Percentiles rank a stretch among this genome's conserved stretches.
Conservation (phyloP, 2,113 vertebrate genomes). For the Acrocephalus arundinaceus region DNA sequence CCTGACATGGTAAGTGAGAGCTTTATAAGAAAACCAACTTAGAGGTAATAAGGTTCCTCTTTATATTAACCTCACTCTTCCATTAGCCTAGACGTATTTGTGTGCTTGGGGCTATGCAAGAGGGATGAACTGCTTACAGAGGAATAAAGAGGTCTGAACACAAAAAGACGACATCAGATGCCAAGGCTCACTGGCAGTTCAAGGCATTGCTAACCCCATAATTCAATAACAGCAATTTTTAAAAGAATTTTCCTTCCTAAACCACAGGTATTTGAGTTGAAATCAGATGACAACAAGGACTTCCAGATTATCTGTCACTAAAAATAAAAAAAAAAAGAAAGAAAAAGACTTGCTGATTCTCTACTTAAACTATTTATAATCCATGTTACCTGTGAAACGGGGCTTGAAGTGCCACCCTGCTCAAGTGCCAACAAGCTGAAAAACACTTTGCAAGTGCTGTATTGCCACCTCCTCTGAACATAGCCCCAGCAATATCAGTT, state of each 20-base stretch:
- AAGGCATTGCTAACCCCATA: background rate
- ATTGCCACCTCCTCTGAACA: background rate
- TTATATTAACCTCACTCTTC: background rate
- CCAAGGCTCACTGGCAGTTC: background rate
- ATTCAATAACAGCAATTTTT: background rate
- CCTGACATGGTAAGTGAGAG: background rate
- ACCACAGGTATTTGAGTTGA: background rate
- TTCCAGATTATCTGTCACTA: background rate
- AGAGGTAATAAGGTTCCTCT: slow-evolving; percentile 14
- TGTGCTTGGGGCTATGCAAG: background rate
- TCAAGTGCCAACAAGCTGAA: background rate
- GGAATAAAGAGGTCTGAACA: background rate
- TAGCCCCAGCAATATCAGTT: background rate
- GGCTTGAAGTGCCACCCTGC: background rate
- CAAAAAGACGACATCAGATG: background rate
- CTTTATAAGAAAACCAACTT: background rate
- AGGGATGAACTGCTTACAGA: background rate
- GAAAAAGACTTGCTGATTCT: background rate
- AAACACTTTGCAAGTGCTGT: background rate
- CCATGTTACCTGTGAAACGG: background rate
- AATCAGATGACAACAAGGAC: background rate
- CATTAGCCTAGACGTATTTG: slow-evolving; percentile 23
- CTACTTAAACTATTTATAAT: background rate
- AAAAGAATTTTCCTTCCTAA: background rate
- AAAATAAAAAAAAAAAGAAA: background rate